These are phyloP conservation scores for Lepisosteus osseus DNA, from an alignment of 2,113 vertebrate genomes.

Conservation along the genomic window DNA sequence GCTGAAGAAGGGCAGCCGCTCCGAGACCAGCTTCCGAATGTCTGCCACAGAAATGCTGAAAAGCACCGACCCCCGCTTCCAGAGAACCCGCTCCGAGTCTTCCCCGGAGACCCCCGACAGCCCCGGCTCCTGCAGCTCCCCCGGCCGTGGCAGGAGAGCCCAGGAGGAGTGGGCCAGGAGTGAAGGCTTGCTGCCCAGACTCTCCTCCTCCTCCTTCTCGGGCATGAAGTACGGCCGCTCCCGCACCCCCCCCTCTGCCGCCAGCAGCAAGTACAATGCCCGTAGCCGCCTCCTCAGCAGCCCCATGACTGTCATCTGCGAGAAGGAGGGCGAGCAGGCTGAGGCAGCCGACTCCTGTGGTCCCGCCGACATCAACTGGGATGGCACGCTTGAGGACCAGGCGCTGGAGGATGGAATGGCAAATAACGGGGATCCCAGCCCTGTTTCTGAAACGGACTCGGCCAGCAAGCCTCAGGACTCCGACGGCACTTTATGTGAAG, in stretches of 20 bases:
- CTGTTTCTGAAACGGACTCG: slow-evolving; percentile 4
- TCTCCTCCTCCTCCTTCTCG: slow-evolving; percentile 63
- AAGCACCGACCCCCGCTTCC: slow-evolving; percentile 84
- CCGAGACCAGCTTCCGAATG: slow-evolving; percentile 88
- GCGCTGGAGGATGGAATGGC: slow-evolving; percentile 9
- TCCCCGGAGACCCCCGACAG: slow-evolving; percentile 51
- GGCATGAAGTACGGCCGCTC: slow-evolving; percentile 80
- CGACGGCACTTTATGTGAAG: slow-evolving; percentile 66
- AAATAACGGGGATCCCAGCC: slow-evolving; percentile 14
- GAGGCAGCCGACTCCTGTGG: slow-evolving; percentile 64
- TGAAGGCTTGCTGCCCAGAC: slow-evolving; percentile 74
- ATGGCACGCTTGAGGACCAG: slow-evolving; percentile 11
- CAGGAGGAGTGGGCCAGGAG: slow-evolving; percentile 84
- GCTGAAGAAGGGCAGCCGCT: slow-evolving; percentile 89
- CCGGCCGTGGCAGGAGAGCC: slow-evolving; percentile 63
- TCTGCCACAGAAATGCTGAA: slow-evolving; percentile 92
- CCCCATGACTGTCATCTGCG: slow-evolving; percentile 96
- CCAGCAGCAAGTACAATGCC: slow-evolving; percentile 92
- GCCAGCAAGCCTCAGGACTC: slow-evolving; percentile 42
- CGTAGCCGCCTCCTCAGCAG: slow-evolving; percentile 91
- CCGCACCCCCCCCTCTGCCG: slow-evolving; percentile 86
- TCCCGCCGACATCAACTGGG: slow-evolving; percentile 27
- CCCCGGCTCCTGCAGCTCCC: slow-evolving; percentile 66
- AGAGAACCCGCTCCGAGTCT: slow-evolving; percentile 68
- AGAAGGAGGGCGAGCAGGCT: slow-evolving; percentile 81